Conservation (phyloP, 2,888 invertebrate species). For the Iselma pallidipennis region DNA sequence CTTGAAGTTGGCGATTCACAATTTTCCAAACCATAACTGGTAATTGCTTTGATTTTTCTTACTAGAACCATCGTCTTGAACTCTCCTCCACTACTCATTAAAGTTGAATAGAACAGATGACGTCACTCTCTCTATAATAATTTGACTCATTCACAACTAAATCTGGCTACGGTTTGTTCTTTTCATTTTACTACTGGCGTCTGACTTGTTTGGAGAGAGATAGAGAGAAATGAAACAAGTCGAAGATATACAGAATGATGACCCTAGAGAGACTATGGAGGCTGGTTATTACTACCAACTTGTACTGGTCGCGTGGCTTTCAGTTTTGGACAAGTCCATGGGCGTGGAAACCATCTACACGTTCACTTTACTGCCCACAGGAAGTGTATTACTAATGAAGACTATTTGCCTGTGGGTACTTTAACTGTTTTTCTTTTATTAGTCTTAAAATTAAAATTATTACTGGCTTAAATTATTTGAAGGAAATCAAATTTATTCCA, state of each 20-base stretch:
- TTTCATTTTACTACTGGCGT: neutral
- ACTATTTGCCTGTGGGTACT: too few species aligned
- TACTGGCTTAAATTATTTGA: too few species aligned
- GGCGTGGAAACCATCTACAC: neutral
- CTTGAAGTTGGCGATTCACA: neutral
- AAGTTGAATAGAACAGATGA: neutral
- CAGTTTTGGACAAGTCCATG: neutral
- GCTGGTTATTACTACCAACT: neutral
- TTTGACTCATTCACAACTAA: neutral
- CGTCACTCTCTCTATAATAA: neutral
- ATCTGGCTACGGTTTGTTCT: neutral
- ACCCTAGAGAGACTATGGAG: neutral
- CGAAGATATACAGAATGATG: too few species aligned
- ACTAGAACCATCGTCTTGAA: neutral
- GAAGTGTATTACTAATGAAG: too few species aligned
- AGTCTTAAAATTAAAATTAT: too few species aligned
- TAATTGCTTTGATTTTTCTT: neutral
- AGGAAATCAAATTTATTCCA: too few species aligned
- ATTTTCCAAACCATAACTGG: neutral
- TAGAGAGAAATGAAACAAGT: too few species aligned
- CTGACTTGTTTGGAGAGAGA: neutral
- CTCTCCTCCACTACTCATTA: too few species aligned
- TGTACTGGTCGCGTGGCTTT: constrained; percentile 1
- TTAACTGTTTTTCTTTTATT: too few species aligned
- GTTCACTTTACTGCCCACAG: neutral